Conservation (phyloP, 2,888 invertebrate species). For the Dione vanillae region DNA sequence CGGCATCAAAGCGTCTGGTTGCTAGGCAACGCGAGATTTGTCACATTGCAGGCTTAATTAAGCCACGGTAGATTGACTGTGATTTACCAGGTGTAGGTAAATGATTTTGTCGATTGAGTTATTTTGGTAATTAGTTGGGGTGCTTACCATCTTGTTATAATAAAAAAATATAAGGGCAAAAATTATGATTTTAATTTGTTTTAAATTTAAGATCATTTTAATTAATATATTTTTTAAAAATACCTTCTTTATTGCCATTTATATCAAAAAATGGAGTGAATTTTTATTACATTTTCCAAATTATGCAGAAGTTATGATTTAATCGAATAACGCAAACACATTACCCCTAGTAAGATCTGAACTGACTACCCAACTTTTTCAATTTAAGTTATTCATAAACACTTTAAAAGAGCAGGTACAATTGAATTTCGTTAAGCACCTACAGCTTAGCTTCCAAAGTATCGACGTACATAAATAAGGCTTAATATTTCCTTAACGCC, state of each 20-base stretch:
- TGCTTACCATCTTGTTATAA: neutral
- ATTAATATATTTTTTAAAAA: no score
- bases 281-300: no score
- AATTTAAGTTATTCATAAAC: neutral
- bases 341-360: neutral
- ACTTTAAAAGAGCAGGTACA: neutral
- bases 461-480: constrained; percentile 27
- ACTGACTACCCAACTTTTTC: neutral
- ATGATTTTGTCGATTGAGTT: constrained; percentile 2
- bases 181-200: no score
- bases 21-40: constrained; percentile 57
- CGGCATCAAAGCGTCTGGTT: constrained; percentile 60
- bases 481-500: constrained; percentile 24
- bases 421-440: constrained; percentile 13
- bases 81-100: constrained; percentile 5
- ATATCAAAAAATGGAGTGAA: no score
- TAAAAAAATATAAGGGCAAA: neutral
- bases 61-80: constrained; percentile 48
- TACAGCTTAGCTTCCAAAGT: constrained; percentile 5
- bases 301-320: no score
- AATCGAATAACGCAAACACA: neutral
- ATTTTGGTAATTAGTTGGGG: neutral
- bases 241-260: no score
- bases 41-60: constrained; percentile 62
- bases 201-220: no score